Evolutionary conservation across 2,888 invertebrate genomes (phyloP).

Genomic region (Harpalus rubripes): DNA sequence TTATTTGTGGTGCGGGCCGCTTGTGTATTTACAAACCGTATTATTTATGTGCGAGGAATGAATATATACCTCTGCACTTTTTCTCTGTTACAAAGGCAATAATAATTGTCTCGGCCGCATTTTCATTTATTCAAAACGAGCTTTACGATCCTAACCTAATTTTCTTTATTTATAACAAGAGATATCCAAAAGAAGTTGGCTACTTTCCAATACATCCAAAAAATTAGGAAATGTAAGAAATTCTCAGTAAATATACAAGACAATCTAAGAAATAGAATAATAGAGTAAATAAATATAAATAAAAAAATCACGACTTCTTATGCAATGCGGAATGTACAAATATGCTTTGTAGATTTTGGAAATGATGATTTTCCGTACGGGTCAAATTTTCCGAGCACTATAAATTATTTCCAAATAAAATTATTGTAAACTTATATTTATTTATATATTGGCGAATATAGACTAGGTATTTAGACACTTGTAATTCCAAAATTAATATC

Average conservation of each 20-base stretch:
- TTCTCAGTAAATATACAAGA: neutral
- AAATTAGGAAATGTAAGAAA: neutral
- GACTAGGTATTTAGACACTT: too few species aligned
- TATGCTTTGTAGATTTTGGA: too few species aligned
- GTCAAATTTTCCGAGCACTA: too few species aligned
- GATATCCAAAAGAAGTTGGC: neutral
- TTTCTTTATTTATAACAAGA: slow-evolving; percentile 4
- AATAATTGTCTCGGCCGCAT: slow-evolving; percentile 25
- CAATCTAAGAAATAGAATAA: neutral
- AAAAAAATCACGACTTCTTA: too few species aligned
- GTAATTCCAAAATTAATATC: too few species aligned
- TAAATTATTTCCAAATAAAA: too few species aligned
- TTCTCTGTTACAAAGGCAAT: slow-evolving; percentile 2
- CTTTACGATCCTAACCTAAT: slow-evolving; percentile 6
- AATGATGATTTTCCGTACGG: too few species aligned
- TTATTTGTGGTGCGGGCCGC: slow-evolving; percentile 36
- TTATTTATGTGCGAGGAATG: slow-evolving; percentile 51
- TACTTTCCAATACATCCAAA: neutral
- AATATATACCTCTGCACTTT: slow-evolving; percentile 53
- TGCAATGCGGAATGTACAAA: too few species aligned
- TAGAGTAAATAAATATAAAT: too few species aligned
- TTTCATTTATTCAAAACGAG: slow-evolving; percentile 35
- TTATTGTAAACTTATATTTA: too few species aligned
- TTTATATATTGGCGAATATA: too few species aligned
- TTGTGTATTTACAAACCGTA: slow-evolving; percentile 48